These are phyloP conservation scores for Bambusicola thoracicus DNA, from an alignment of 2,113 vertebrate genomes.

Conservation along the genomic window DNA sequence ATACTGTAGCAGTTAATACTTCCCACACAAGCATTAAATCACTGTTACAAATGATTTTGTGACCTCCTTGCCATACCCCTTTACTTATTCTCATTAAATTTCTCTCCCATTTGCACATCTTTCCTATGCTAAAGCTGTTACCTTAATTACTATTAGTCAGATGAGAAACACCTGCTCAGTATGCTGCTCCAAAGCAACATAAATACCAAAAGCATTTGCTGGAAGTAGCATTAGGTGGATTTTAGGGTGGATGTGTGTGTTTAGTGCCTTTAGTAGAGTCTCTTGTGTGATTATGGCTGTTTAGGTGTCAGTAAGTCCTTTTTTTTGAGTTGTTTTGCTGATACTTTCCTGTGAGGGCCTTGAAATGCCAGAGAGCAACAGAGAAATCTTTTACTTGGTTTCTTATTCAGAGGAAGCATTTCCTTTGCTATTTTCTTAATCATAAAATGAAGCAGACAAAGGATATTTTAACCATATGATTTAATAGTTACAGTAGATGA, in stretches of 20 bases:
- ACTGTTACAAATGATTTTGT: not conserved
- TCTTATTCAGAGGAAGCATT: not conserved
- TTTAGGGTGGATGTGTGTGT: not conserved
- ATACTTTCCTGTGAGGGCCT: not conserved
- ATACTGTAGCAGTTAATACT: not conserved
- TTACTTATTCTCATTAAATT: not conserved
- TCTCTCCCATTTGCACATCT: not conserved
- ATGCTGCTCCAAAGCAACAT: not conserved
- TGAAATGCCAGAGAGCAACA: not conserved
- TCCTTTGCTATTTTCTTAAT: not conserved
- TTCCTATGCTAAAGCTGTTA: not conserved
- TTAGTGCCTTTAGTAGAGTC: not conserved
- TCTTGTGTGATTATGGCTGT: not conserved
- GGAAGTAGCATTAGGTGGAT: not conserved
- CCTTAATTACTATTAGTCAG: not conserved
- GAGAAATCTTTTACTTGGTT: not conserved
- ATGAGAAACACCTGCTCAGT: not conserved
- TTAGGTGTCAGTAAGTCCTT: not conserved
- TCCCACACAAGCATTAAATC: not conserved
- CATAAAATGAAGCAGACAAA: not conserved
- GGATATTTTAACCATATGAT: not conserved
- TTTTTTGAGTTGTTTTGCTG: not conserved
- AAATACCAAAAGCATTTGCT: not conserved
- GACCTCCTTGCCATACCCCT: not conserved
- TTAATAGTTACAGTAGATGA: not conserved